phyloP scores from a whole-genome alignment of 2,113 vertebrate genomes.

The Misgurnus anguillicaudatus region DNA sequence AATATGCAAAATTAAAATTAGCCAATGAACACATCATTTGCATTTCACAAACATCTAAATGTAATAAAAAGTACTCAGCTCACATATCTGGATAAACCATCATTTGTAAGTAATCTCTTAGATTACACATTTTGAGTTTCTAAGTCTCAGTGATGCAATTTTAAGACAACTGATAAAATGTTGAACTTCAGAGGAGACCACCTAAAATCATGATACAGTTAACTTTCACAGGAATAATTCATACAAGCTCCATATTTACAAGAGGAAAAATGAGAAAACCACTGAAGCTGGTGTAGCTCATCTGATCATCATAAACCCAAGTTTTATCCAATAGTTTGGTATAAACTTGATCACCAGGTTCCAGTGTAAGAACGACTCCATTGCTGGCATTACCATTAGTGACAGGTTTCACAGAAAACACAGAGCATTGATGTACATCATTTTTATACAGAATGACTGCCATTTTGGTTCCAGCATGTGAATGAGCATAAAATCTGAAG shows the following conservation, averaged over 20 bases:
- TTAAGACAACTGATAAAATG: too few species aligned
- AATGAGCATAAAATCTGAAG: conserved; percentile 24
- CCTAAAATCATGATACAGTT: too few species aligned
- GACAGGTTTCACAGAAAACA: neutral
- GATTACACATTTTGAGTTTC: too few species aligned
- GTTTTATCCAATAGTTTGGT: neutral
- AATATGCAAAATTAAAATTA: too few species aligned
- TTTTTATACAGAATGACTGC: conserved; percentile 28
- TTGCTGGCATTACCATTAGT: conserved; percentile 10
- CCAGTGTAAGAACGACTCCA: conserved; percentile 16
- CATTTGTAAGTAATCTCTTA: too few species aligned
- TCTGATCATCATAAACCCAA: conserved; percentile 5
- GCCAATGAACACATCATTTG: too few species aligned
- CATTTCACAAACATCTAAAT: too few species aligned
- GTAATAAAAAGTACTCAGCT: too few species aligned
- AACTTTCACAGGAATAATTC: too few species aligned
- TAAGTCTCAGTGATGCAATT: too few species aligned
- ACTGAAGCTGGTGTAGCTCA: conserved; percentile 14
- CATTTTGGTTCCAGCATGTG: neutral
- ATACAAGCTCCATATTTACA: neutral
- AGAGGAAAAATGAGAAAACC: conserved; percentile 15
- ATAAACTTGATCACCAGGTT: conserved; percentile 8
- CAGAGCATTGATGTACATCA: neutral
- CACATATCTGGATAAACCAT: too few species aligned
- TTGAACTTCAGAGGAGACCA: too few species aligned